Base-by-base conservation (phyloP, 64 coral and sea anemone genomes). In the Astreopora myriophthalma region DNA sequence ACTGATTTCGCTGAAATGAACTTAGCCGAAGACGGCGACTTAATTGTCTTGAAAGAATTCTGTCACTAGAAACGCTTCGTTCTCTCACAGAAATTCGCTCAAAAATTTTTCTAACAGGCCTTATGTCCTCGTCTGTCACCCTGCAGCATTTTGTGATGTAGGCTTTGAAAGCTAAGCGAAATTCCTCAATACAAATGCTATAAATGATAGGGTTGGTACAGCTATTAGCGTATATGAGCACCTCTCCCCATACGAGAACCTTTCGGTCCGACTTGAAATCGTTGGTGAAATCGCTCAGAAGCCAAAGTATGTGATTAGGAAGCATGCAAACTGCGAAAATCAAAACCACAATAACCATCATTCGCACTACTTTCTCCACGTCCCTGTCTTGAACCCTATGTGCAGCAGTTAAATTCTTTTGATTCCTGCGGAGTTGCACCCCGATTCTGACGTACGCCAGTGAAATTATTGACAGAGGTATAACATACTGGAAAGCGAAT, bases 121-220 rank as follows among this genome's bases (percentile, higher is more conserved):
- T 90, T 5, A 97, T 48, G 3, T 97, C 95, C 23, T 97, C 92
- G 28, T 94, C 86, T n/a, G 86, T 97, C 3, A 97, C 95, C 1
- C 95, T 79, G 20, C 91, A 97, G 23, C 95, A 97, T 80, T 97
- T 97, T 6, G 95, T 97, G 28, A 97, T 94, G 37, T 94, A 97
- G 16, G 92, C 91, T 22, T 94, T 97, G 76, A 97, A 97, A 34
- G 95, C 91, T 12, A 67, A 29, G 30, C 95, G 95, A 73, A 97
- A 97, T 75, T 97, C 95, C 71, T 97, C 95, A 28, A 97, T 97
- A 55, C 95, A 97, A 24, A 97, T 82, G 24, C 95, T 97, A 28
- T 97, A 97, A 8, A 97, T 92, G 8, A 97, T 89, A 35, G 95
- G 95, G 26, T 97, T 97, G 16, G 95, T 93, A 23, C 91, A 97